Percentiles rank a stretch among this genome's conserved stretches.
phyloP scores from a whole-genome alignment of 2,888 invertebrate genomes.

The Polymixis lichenea region DNA sequence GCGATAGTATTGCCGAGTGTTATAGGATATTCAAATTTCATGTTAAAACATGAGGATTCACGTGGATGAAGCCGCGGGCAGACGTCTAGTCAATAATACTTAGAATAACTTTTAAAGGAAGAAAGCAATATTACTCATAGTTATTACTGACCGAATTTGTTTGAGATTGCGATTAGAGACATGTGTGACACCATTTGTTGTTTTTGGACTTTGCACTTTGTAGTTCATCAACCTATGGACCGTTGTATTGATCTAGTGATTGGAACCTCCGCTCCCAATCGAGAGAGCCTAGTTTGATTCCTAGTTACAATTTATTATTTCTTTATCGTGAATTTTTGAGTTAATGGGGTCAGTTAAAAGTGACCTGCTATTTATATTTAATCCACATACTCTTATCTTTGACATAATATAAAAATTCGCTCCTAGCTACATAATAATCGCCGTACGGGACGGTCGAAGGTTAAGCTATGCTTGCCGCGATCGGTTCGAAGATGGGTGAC shows the following conservation, averaged over 20 bases:
- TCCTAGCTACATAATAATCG: too few species aligned
- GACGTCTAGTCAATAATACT: neutral
- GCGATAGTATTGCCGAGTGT: neutral
- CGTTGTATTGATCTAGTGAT: conserved; percentile 16
- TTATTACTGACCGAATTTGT: conserved; percentile 10
- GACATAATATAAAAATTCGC: neutral
- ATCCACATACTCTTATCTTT: neutral
- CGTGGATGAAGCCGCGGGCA: neutral
- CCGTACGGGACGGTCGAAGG: too few species aligned
- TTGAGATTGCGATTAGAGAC: conserved; percentile 13
- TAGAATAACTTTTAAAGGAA: conserved; percentile 1
- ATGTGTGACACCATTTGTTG: conserved; percentile 27
- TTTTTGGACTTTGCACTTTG: conserved; percentile 1
- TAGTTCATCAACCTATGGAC: conserved; percentile 29
- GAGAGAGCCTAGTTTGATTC: neutral
- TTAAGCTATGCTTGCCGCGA: too few species aligned
- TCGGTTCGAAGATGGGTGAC: too few species aligned
- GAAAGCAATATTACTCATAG: too few species aligned
- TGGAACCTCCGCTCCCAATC: neutral
- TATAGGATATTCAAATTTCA: neutral
- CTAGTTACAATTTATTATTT: too few species aligned
- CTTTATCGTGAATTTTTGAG: neutral
- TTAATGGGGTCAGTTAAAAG: neutral
- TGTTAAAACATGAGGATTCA: neutral
- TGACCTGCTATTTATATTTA: neutral